Conservation (phyloP, 1,140 invertebrate genomes). For the Drosophila sturtevanti region DNA sequence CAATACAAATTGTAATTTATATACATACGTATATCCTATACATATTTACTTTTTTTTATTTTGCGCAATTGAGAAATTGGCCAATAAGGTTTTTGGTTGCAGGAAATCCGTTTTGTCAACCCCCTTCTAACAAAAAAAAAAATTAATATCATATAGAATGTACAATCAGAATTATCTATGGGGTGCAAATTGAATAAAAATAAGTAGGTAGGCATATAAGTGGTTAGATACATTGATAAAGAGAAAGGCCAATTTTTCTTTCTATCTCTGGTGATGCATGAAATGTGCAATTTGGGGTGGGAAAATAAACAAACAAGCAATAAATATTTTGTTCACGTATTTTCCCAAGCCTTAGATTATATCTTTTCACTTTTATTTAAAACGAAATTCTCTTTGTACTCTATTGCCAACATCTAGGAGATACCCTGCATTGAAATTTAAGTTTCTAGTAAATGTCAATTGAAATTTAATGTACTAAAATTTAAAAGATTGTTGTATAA, state of each 20-base stretch:
- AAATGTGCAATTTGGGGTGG: constrained; percentile 32
- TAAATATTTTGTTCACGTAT: constrained; percentile 6
- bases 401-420: background rate
- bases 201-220: constrained; percentile 9
- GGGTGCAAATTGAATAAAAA: constrained; percentile 25
- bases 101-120: constrained; percentile 62
- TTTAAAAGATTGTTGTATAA: too few relatives aligned
- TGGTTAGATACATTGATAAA: constrained; percentile 36
- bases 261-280: constrained; percentile 14
- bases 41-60: background rate
- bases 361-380: constrained; percentile 10
- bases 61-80: constrained; percentile 58
- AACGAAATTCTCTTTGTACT: too few relatives aligned
- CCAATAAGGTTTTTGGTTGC: constrained; percentile 54
- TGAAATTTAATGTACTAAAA: too few relatives aligned
- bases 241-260: background rate
- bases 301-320: constrained; percentile 1
- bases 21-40: background rate
- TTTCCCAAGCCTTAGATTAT: constrained; percentile 24
- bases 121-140: constrained; percentile 11
- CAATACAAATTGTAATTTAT: constrained; percentile 71
- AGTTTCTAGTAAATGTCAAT: too few relatives aligned
- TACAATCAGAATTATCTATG: constrained; percentile 27
- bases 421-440: background rate
- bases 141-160: constrained; percentile 66